Evolutionary conservation across 1,140 invertebrate genomes (phyloP), one percentile per base, ranked within the genome.

Genomic region (Brachionus asplanchnoidis): DNA sequence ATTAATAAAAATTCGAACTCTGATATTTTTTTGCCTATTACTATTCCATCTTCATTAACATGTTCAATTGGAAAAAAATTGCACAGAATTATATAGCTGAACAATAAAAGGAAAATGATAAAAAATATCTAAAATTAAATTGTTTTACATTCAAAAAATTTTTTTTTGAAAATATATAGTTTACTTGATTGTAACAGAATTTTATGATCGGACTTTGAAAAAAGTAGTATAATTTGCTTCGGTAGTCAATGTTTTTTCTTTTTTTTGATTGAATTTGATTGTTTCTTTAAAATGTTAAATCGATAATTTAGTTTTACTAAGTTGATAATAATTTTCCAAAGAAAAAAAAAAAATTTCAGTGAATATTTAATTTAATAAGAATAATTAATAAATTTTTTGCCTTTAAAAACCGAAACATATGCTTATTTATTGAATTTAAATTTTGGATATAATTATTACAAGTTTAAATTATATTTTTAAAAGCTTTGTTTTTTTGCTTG

Each of bases 1-100:
- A 89, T 87, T 7, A 91, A 86, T 26, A 91, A 44, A 12, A 87
- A 86, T 86, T 91, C 91, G 20, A 66, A 1, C 53, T n/a, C n/a
- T 42, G 32, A 42, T 40, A 82, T 82, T 3, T 60, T 14, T 42
- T 36, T 40, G 11, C 79, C 79, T 40, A 82, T 2, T 82, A 28
- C 17, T 0, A 60, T 3, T 17, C 36, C 36, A 20, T 82, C 53
- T 65, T 60, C 28, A 23, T 60, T 82, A 1, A 65, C 26, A 60
- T 82, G 56, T 26, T 82, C 44, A 12, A 84, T 46, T 50, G 82
- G 82, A 70, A 17, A 70, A 46, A 84, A 84, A 50, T 84, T 53
- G 36, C 82, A 84, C 20, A 84, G 46, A 9, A 84, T 68, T 11
- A 84, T 66, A 40, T 84, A 84, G 36, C 60, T 68, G 42, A 84